These are phyloP conservation scores for Neodiprion pinetum DNA, from an alignment of 1,140 invertebrate genomes.

Conservation along the genomic window DNA sequence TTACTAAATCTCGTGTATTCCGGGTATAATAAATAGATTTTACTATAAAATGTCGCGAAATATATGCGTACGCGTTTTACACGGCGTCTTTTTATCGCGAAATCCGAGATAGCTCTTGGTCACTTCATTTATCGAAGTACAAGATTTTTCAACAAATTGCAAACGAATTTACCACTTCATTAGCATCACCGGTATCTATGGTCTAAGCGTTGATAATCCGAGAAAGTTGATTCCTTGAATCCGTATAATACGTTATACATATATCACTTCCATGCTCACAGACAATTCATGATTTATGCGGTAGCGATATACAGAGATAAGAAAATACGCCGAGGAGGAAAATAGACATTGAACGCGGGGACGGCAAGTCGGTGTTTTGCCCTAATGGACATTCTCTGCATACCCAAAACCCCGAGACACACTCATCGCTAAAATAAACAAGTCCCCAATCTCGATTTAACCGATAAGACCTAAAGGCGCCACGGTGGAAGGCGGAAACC, in stretches of 20 bases:
- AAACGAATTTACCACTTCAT: no score
- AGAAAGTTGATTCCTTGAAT: no score
- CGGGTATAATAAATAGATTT: not conserved
- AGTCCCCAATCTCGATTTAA: constrained; percentile 1
- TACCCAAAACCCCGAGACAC: constrained; percentile 3
- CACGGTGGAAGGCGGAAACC: not conserved
- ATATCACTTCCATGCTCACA: not conserved
- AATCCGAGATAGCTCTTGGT: no score
- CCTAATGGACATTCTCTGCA: not conserved
- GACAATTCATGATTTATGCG: not conserved
- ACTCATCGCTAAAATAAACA: constrained; percentile 7
- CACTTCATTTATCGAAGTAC: no score
- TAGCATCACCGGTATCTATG: no score
- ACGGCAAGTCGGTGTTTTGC: not conserved
- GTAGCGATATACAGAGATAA: not conserved
- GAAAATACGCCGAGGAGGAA: not conserved
- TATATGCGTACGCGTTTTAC: no score
- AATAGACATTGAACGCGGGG: not conserved
- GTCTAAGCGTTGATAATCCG: no score
- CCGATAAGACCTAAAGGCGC: not conserved
- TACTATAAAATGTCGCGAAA: not conserved
- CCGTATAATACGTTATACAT: not conserved
- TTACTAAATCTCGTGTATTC: not conserved
- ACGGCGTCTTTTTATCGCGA: no score
- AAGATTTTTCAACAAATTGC: no score